Evolutionary conservation across 2,113 vertebrate species (phyloP), one percentile per base, ranked within the genome.

Genomic region (Euleptes europaea): DNA sequence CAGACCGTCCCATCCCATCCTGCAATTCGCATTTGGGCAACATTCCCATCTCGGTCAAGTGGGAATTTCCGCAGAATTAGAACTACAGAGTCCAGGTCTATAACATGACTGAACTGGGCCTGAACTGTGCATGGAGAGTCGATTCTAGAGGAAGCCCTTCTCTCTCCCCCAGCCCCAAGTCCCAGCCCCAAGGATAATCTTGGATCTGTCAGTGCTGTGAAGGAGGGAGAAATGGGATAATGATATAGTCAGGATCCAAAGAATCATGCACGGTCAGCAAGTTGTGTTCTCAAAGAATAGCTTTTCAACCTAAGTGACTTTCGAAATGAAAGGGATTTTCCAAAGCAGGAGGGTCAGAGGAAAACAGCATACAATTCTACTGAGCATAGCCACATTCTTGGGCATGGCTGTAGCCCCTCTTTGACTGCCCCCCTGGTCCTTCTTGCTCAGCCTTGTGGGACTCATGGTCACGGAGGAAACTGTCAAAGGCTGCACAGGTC

Each of bases 11-110:
- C 65, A 82, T 70, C 79, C 85, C 83, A 84, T 84, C 83, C 83
- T 86, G 79, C 85, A 57, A 76, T 86, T 82, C 14, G 47, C 65
- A 70, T 28, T 70, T 70, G 79, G 85, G 80, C 85, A 77, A 77
- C 47, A 76, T 69, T 86, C 85, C 85, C 67, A 60, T 86, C 82
- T 47, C n/a, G 44, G 54, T 77, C 80, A 86, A 82, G 83, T 82
- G 80, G 80, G 79, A 77, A 86, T 82, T 86, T 86, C 85, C 80
- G 82, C 40, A 35, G 40, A 21, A 19, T 60, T 63, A 82, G 74
- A 10, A n/a, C 57, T 4, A 49, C 65, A 78, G 74, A 40, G 15
- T n/a, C 31, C 65, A 21, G 7, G 15, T 51, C 17, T 6, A 14
- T 42, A 31, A 69, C 44, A 21, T 28, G 21, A 84, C 63, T 23